Percentiles rank a stretch among this genome's conserved stretches.
These are phyloP conservation scores for Aleiodes sp. DNA, from an alignment of 1,140 invertebrate genomes.

Conservation along the genomic window DNA sequence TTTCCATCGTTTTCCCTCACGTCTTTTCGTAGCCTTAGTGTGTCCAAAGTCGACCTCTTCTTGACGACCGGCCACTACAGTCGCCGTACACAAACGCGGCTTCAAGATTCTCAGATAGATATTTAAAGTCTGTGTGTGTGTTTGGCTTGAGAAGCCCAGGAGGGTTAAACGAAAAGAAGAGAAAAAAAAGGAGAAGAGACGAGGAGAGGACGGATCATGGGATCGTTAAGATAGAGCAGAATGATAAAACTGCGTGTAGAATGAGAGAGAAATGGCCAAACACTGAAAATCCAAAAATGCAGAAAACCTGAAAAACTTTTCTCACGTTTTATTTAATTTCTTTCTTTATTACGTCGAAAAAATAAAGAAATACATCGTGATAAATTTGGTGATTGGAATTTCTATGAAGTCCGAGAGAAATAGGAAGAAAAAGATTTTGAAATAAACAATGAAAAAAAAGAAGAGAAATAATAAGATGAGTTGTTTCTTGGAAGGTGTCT, in stretches of 20 bases:
- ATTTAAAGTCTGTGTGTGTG: constrained; percentile 1
- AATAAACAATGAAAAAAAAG: not conserved
- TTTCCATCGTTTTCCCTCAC: constrained; percentile 17
- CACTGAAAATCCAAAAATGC: constrained; percentile 2
- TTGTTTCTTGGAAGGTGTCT: constrained; percentile 21
- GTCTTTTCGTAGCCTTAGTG: constrained; percentile 21
- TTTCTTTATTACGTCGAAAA: no score
- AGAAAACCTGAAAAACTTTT: not conserved
- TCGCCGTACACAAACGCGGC: no score
- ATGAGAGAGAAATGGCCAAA: no score
- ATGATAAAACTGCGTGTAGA: constrained; percentile 25
- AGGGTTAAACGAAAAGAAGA: constrained; percentile 22
- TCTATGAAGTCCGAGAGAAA: not conserved
- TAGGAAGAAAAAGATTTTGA: not conserved
- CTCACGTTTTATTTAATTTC: not conserved
- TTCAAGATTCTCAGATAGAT: constrained; percentile 31
- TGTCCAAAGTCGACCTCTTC: constrained; percentile 27
- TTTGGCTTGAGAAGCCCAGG: not conserved
- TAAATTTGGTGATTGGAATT: no score
- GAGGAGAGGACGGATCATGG: constrained; percentile 31
- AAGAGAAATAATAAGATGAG: constrained; percentile 17
- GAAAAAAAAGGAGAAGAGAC: constrained; percentile 17
- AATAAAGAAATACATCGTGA: no score
- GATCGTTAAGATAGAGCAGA: constrained; percentile 36
- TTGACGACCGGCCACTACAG: constrained; percentile 1